Percentiles rank a stretch among this genome's conserved stretches.
Conservation (phyloP, 2,888 invertebrate genomes). For the Pachliopta kotzebuea region DNA sequence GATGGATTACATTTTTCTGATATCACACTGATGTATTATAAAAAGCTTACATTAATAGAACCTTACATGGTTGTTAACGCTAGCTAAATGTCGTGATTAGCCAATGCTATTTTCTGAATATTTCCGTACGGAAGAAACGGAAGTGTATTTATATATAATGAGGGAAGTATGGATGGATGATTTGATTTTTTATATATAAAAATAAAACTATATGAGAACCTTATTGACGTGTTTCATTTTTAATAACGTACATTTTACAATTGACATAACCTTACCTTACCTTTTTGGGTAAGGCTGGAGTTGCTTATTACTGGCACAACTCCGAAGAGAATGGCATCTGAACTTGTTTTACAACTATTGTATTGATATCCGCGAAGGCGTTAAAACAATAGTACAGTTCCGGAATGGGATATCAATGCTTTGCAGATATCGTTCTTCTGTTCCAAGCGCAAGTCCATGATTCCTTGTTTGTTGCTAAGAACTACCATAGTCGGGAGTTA, state of each 20-base stretch:
- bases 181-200: slow-evolving; percentile 76
- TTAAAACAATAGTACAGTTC: no score
- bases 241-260: not conserved
- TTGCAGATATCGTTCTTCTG: no score
- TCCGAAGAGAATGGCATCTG: no score
- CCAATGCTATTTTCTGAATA: slow-evolving; percentile 79
- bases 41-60: slow-evolving; percentile 63
- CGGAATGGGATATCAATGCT: no score
- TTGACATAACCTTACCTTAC: not conserved
- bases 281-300: not conserved
- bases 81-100: slow-evolving; percentile 77
- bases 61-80: slow-evolving; percentile 68
- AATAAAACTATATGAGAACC: slow-evolving; percentile 76
- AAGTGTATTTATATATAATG: slow-evolving; percentile 76
- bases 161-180: slow-evolving; percentile 71
- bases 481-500: no score
- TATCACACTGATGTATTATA: slow-evolving; percentile 69
- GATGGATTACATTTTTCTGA: slow-evolving; percentile 53
- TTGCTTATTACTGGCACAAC: no score
- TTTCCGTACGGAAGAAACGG: slow-evolving; percentile 66
- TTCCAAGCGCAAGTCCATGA: no score
- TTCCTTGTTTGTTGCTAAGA: no score
- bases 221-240: slow-evolving; percentile 39
- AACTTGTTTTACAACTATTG: no score
- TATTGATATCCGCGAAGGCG: no score